These are phyloP conservation scores for Xenotilapia leptura DNA, from an alignment of 2,113 vertebrate genomes.

Conservation along the genomic window DNA sequence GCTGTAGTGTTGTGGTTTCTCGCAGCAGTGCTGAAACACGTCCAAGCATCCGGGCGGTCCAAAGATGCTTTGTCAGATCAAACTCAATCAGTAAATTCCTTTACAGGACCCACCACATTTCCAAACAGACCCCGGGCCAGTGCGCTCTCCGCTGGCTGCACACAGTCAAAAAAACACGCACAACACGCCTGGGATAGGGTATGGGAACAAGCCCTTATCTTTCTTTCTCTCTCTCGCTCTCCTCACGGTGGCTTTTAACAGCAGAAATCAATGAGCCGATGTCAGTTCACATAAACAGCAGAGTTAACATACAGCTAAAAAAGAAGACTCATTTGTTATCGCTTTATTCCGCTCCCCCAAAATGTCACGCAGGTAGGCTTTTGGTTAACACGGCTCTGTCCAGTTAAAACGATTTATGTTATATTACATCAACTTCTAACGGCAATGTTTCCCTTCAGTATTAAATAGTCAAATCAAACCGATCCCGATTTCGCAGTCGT, in stretches of 20 bases:
- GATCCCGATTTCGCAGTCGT: not conserved
- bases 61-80: conserved; percentile 77
- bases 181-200: not conserved
- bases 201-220: conserved; percentile 1
- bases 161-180: conserved; percentile 52
- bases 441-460: not conserved
- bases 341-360: not conserved
- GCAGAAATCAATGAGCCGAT: conserved; percentile 40
- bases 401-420: not conserved
- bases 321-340: not conserved
- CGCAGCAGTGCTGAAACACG: conserved; percentile 68
- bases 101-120: conserved; percentile 72
- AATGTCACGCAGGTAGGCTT: not conserved
- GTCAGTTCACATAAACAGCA: conserved; percentile 30
- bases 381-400: not conserved
- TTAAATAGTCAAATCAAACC: not conserved
- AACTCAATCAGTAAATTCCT: conserved; percentile 77
- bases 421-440: not conserved
- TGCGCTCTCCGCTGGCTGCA: conserved; percentile 49
- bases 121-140: conserved; percentile 68
- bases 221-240: not conserved
- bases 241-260: not conserved
- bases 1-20: conserved; percentile 64
- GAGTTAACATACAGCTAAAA: not conserved
- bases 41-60: conserved; percentile 76